Evolutionary conservation across 2,113 vertebrate genomes (phyloP), one percentile per base, ranked within the genome.

Genomic region (Hippolais icterina): DNA sequence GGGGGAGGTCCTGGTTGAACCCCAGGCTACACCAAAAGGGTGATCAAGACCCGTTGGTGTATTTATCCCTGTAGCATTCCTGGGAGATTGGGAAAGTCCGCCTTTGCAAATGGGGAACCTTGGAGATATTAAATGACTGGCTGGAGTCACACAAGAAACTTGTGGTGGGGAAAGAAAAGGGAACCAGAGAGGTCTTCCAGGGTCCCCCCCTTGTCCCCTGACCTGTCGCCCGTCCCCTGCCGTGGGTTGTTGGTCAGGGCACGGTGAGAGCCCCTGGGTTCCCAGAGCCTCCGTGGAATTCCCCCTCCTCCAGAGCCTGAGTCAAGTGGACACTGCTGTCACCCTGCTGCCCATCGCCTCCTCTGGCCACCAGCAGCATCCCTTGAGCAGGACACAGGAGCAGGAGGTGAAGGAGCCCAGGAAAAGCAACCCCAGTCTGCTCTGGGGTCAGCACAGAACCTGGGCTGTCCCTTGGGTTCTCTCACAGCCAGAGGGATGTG

Each of bases 171-270:
- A 42, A 47, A 86, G 63, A 91, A 76, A 92, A 83, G 42, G 49
- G 89, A 92, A 90, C 68, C 47, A n/a, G 71, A 17, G 13, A 63
- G 54, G 18, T 65, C 37, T 50, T 69, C 66, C 54, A 15, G 19
- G 56, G 78, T 60, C 23, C 19, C 16, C 31, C 17, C 10, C 42
- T 77, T 7, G 11, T 71, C 19, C 37, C 22, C 33, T 42, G 28
- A 44, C 15, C 87, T 69, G 44, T 6, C 0, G 2, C 53, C 35
- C 1, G 0, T 8, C 37, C n/a, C 70, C 35, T 1, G 2, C 41
- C 6, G 4, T 8, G 23, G 37, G 17, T 5, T 64, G 41, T 11
- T 53, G 66, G 22, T 42, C 61, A 57, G 59, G 31, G 82, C 61
- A 9, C 5, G 23, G 41, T 4, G 61, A 72, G 50, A 90, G 15